A percentile compares a stretch with the other conserved stretches of the same genome.
These are phyloP conservation scores for Nasonovia ribisnigri DNA, from an alignment of 2,888 invertebrate species.

Conservation along the genomic window DNA sequence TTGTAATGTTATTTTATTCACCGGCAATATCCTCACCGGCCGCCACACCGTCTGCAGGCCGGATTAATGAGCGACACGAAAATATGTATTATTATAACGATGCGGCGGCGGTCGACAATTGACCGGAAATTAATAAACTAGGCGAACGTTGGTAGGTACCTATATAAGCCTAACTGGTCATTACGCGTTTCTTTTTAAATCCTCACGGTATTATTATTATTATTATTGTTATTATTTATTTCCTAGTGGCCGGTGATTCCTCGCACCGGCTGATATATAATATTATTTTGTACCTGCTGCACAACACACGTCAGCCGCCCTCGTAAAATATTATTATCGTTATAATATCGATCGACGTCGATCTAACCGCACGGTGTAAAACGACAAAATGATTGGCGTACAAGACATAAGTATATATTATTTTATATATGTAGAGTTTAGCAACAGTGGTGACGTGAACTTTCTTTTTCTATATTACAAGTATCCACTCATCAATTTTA, in stretches of 20 bases:
- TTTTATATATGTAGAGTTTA: no score
- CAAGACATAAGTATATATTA: no score
- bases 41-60: neutral
- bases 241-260: neutral
- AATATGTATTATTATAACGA: conserved; percentile 38
- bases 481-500: no score
- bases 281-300: neutral
- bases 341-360: neutral
- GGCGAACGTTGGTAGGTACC: conserved; percentile 11
- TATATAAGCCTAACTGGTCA: conserved; percentile 36
- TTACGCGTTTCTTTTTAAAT: conserved; percentile 39
- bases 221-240: neutral
- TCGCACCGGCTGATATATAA: neutral
- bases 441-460: no score
- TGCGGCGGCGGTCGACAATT: conserved; percentile 46
- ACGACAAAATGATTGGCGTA: neutral
- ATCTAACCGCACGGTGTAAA: neutral
- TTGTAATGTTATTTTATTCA: neutral
- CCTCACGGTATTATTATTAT: neutral
- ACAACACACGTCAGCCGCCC: neutral
- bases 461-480: no score
- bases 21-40: neutral
- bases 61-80: conserved; percentile 23
- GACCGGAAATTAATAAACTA: conserved; percentile 62
- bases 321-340: neutral